Evolutionary conservation across 1,140 invertebrate species (phyloP).

Genomic region (Drosophila ercepeae): DNA sequence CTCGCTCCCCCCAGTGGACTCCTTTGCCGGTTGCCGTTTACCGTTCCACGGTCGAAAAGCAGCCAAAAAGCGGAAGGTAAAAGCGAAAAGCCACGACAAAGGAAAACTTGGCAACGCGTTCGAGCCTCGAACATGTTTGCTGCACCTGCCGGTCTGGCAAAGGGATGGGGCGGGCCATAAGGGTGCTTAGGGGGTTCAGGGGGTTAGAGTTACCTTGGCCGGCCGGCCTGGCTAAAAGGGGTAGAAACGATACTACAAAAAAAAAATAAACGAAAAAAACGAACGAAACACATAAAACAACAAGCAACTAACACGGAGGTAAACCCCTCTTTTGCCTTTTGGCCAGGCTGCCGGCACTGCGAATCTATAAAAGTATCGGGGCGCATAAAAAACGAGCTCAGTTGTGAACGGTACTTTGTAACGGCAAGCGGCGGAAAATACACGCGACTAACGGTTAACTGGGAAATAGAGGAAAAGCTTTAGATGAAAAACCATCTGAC

Average conservation of each 20-base stretch:
- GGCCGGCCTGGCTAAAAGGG: slow-evolving; percentile 66
- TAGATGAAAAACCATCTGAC: slow-evolving; percentile 1
- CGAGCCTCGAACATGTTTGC: slow-evolving; percentile 69
- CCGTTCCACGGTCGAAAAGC: slow-evolving; percentile 30
- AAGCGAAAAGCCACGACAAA: slow-evolving; percentile 57
- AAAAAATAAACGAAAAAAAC: slow-evolving; percentile 13
- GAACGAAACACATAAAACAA: slow-evolving; percentile 23
- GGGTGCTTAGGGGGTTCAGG: background rate
- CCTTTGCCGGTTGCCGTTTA: slow-evolving; percentile 45
- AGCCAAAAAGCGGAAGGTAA: slow-evolving; percentile 1
- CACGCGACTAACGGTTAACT: slow-evolving; percentile 45
- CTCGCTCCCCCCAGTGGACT: slow-evolving; percentile 6
- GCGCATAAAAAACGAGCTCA: slow-evolving; percentile 83
- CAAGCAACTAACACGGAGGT: slow-evolving; percentile 26
- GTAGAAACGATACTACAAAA: slow-evolving; percentile 34
- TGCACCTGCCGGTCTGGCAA: slow-evolving; percentile 41
- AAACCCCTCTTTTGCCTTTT: slow-evolving; percentile 2
- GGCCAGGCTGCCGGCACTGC: slow-evolving; percentile 57
- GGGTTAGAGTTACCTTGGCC: slow-evolving; percentile 41
- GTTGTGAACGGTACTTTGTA: slow-evolving; percentile 82
- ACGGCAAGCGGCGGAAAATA: slow-evolving; percentile 41
- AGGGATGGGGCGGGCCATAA: background rate
- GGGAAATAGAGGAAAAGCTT: slow-evolving; percentile 25
- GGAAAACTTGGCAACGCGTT: slow-evolving; percentile 67
- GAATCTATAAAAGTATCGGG: slow-evolving; percentile 83